Base-by-base conservation (phyloP, 2,888 invertebrate genomes). In the Apocheima hispidaria region DNA sequence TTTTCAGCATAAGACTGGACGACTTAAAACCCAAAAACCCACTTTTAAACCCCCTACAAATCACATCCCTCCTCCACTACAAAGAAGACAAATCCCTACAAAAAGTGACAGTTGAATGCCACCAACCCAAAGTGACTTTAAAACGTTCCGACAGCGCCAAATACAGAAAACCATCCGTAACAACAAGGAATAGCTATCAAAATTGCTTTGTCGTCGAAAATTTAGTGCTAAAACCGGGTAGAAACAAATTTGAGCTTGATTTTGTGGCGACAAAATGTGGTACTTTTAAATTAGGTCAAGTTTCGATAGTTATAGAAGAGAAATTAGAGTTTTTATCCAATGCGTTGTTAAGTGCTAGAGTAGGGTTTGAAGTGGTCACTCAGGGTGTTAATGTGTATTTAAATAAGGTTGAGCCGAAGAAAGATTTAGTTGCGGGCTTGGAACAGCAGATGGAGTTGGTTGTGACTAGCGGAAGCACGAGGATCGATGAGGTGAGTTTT, bases 1-100 rank as follows among this genome's bases (percentile, higher is more conserved):
- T 60, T 90, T 90, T 69, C 86, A 93, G 93, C 77, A 88, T 92
- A 87, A 91, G 94, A 87, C 83, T 94, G 83, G 90, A 94, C 71
- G 95, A 95, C 75, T 87, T 94, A 79, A 94, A 94, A 85, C 93
- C 94, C 57, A 91, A 90, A 61, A 94, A 95, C 79, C 93, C 94
- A 10, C 82, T 94, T 66, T 79, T 95, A 69, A 93, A 93, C 65
- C 93, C 94, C 51, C 83, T 96, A 69, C 93, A 94, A 71, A 95
- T 97, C 55, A 94, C 94, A 40, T 94, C 96, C 41, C 95, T 95
- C 79, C 84, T 97, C 33, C 96, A 96, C 76, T 96, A 96, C 79
- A 96, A 97, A 81, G 96, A 98, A 82, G 97, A 98, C 81, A 96
- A 95, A 76, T 95, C 95, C 23, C 86, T 98, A 5, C 95, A 95